Evolutionary conservation across 2,113 vertebrate genomes (phyloP).

Genomic region (Theropithecus gelada): DNA sequence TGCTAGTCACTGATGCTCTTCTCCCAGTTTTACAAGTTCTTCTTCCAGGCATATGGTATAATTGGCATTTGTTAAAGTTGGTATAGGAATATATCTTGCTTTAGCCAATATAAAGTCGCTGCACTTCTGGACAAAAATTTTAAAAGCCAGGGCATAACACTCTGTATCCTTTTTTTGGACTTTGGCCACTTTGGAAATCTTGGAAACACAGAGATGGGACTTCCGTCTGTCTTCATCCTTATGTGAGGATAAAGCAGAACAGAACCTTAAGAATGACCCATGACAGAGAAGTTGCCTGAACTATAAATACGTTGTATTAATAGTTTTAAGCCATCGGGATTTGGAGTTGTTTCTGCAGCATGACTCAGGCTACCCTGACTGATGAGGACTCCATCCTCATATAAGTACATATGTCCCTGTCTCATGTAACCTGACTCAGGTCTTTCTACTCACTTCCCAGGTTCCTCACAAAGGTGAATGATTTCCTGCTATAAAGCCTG

Average conservation of each 20-base stretch:
- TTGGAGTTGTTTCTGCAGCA: not conserved
- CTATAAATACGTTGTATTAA: too few species aligned
- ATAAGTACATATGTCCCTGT: not conserved
- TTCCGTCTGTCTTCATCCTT: not conserved
- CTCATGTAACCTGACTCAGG: not conserved
- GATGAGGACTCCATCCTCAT: not conserved
- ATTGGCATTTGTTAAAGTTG: not conserved
- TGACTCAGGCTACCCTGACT: not conserved
- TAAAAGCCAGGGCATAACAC: not conserved
- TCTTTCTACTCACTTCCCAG: not conserved
- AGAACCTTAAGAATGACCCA: not conserved
- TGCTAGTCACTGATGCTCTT: accelerated
- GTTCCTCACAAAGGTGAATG: not conserved
- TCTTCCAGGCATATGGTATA: not conserved
- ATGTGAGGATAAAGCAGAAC: not conserved
- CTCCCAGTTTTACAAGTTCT: not conserved
- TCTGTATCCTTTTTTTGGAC: not conserved
- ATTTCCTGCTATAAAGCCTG: not conserved
- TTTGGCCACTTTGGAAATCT: not conserved
- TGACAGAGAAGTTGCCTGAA: not conserved
- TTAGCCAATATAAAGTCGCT: not conserved
- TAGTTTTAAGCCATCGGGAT: not conserved
- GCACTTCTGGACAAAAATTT: not conserved
- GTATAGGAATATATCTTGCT: not conserved
- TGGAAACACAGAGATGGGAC: not conserved